These are phyloP conservation scores for Pyrocephalus nanus DNA, from an alignment of 2,797 vertebrate species.

Conservation along the genomic window DNA sequence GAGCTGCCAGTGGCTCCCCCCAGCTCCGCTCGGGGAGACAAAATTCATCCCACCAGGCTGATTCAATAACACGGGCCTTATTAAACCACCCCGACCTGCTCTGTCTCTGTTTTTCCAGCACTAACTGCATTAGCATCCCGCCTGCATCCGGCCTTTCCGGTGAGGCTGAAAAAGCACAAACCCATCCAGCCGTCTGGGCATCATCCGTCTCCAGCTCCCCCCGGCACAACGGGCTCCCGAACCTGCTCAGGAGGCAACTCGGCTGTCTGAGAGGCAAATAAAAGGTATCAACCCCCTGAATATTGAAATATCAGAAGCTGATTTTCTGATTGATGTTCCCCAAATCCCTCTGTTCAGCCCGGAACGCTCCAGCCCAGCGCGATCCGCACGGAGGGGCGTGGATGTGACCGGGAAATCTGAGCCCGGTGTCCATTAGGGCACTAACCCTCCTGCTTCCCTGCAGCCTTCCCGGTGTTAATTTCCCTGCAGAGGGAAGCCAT, in stretches of 20 bases:
- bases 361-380: rapidly evolving
- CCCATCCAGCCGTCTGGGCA: background rate
- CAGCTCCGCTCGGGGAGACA: background rate
- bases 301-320: background rate
- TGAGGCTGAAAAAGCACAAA: background rate
- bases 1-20: background rate
- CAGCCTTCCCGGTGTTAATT: background rate
- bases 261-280: too few relatives aligned
- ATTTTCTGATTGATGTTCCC: background rate
- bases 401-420: background rate
- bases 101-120: constrained; percentile 35
- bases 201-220: background rate
- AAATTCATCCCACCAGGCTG: background rate
- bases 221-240: background rate
- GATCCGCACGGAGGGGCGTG: rapidly evolving
- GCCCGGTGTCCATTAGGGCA: background rate
- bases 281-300: background rate
- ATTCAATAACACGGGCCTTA: background rate
- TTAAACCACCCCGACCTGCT: background rate
- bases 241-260: rapidly evolving
- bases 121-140: background rate
- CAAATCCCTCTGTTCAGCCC: background rate
- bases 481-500: background rate
- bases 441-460: background rate
- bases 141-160: background rate